Base-by-base conservation (phyloP, 2,888 invertebrate genomes). In the Sphaerophoria taeniata region DNA sequence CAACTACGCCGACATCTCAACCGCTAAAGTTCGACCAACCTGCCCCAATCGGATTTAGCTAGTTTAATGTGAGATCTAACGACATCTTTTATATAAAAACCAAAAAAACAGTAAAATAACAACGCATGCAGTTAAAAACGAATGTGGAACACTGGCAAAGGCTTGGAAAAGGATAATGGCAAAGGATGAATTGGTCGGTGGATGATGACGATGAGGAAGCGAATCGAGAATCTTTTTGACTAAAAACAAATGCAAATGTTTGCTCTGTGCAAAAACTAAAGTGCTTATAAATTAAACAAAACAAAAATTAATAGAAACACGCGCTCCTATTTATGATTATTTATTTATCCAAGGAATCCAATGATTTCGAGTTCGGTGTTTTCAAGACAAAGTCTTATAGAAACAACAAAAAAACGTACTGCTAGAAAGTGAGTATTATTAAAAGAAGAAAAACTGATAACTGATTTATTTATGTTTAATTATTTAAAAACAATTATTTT, bases 11-110 rank as follows among this genome's bases (percentile, higher is more conserved):
- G 65, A 65, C 49, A n/a, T 39, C 2, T 24, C 61, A 58, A 85
- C 45, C 6, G 34, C 34, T 49, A 73, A 80, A 88, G 88, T 77
- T 87, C 88, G 73, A 78, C 88, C 74, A n/a, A n/a, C 53, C 82
- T 77, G 75, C 85, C 87, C 65, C 80, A 82, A 79, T 88, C 88
- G 76, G 87, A 88, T 87, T 61, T 89, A 72, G 88, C 87, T 51
- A 88, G 87, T 74, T 89, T 87, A 43, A 87, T 88, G 76, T 88
- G 88, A 76, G 85, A 87, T 75, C 76, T 85, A 60, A 39, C 47
- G 65, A 74, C 43, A 9, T 39, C 67, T 67, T 6, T 9, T 49
- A 58, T 63, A 47, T 72, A 31, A 33, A 14, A 45, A 58, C 39
- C 4, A 11, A 34, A 24, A 45, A 67, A n/a, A 43, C 45, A 55